These are phyloP conservation scores for Siniperca chuatsi DNA, from an alignment of 2,113 vertebrate species.

Conservation along the genomic window DNA sequence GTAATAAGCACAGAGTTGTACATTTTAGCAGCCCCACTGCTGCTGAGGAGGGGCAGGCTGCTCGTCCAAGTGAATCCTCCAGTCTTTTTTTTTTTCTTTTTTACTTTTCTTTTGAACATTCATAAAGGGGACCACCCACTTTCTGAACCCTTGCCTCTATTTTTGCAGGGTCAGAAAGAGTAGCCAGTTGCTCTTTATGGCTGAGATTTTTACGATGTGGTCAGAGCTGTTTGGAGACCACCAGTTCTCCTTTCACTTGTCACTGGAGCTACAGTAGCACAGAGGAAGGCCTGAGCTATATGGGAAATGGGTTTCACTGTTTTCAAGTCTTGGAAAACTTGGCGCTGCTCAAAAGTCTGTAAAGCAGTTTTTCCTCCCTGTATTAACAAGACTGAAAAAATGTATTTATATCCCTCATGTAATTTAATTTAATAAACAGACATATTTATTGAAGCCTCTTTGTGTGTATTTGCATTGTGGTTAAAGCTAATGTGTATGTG, in stretches of 20 bases:
- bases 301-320: constrained; percentile 35
- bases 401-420: neutral
- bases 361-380: neutral
- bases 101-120: constrained; percentile 43
- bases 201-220: constrained; percentile 85
- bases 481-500: too few species aligned
- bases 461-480: too few species aligned
- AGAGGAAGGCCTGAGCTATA: neutral
- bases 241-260: constrained; percentile 82
- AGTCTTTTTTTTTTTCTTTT: constrained; percentile 28
- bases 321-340: constrained; percentile 37
- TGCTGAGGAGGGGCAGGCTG: constrained; percentile 24
- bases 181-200: constrained; percentile 87
- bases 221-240: constrained; percentile 85
- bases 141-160: constrained; percentile 81
- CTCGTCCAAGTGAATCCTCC: constrained; percentile 45
- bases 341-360: constrained; percentile 13
- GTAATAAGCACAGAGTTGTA: constrained; percentile 73
- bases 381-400: neutral
- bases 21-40: constrained; percentile 41
- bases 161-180: constrained; percentile 84
- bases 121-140: constrained; percentile 83
- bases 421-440: neutral
- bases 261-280: constrained; percentile 68
- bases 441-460: too few species aligned